Base-by-base conservation (phyloP, 2,888 invertebrate genomes). In the Drosophila atripex region DNA sequence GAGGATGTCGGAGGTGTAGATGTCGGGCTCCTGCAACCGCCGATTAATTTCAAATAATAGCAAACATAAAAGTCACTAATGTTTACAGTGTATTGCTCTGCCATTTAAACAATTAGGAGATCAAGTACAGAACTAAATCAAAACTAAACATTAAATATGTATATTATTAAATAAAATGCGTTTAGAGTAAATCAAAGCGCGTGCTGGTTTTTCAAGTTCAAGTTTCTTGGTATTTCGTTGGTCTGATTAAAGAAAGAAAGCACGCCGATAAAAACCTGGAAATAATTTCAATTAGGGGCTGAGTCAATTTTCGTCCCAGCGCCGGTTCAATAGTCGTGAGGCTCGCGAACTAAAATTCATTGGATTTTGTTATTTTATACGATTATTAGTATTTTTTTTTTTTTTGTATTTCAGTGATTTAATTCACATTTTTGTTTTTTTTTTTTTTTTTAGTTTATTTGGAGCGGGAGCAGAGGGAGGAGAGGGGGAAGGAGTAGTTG, bases 241-340 rank as follows among this genome's bases (percentile, higher is more conserved):
- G 38, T 72, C 53, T 46, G 58, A 73, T 75, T 73, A 70, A 79
- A 82, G 68, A 78, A 23, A 23, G n/a, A 80, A 80, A 82, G 79
- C 86, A 69, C 75, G 84, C 84, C 86, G 83, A 85, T 89, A 88
- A 90, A 93, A 97, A 97, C 97, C 97, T 97, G 95, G 95, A 95
- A 93, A 97, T 97, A 90, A 97, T 95, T 93, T 96, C 95, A 93
- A 97, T 95, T 93, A 97, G 94, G 91, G 97, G 97, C 93, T 95
- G 95, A 90, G 97, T 96, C 92, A 97, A 94, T 93, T 95, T 95
- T 92, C 96, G 94, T 93, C 96, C 96, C 92, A 97, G 94, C 91
- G 95, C 94, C 91, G 97, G 96, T 93, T 97, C 96, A 93, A 96
- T 95, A 91, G 95, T 94, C 91, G 96, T 96, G 93, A 97, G 94